A percentile compares a stretch with the other conserved stretches of the same genome.
Evolutionary conservation across 2,888 invertebrate species (phyloP).

Genomic region (Microdon myrmicae): DNA sequence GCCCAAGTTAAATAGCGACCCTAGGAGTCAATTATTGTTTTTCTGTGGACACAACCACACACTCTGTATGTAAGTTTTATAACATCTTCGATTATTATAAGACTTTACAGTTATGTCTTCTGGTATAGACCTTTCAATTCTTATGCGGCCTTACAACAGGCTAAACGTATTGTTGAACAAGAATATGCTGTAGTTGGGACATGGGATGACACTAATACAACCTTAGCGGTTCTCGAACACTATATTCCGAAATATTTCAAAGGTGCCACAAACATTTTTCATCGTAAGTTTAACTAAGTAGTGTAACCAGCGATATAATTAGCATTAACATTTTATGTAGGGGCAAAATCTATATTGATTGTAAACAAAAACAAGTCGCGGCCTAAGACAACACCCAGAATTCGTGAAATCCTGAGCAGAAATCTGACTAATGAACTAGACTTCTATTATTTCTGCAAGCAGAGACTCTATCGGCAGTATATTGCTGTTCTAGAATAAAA

Average conservation of each 20-base stretch:
- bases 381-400: conserved; percentile 81
- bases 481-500: too few relatives aligned
- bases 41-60: conserved; percentile 82
- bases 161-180: conserved; percentile 81
- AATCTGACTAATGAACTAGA: conserved; percentile 90
- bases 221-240: conserved; percentile 80
- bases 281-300: conserved; percentile 25
- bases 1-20: conserved; percentile 84
- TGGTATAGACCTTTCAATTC: conserved; percentile 81
- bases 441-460: conserved; percentile 88
- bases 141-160: conserved; percentile 81
- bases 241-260: conserved; percentile 83
- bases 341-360: conserved; percentile 16
- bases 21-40: conserved; percentile 82
- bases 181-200: conserved; percentile 87
- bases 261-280: conserved; percentile 70
- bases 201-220: conserved; percentile 83
- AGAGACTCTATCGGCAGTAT: conserved; percentile 81
- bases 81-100: neutral
- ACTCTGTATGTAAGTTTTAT: conserved; percentile 48
- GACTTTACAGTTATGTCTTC: neutral
- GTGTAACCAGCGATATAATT: too few relatives aligned
- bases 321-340: too few relatives aligned
- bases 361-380: conserved; percentile 78
- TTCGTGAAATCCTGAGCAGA: conserved; percentile 80